phyloP scores from a whole-genome alignment of 2,888 invertebrate genomes.

The Euphydryas editha region DNA sequence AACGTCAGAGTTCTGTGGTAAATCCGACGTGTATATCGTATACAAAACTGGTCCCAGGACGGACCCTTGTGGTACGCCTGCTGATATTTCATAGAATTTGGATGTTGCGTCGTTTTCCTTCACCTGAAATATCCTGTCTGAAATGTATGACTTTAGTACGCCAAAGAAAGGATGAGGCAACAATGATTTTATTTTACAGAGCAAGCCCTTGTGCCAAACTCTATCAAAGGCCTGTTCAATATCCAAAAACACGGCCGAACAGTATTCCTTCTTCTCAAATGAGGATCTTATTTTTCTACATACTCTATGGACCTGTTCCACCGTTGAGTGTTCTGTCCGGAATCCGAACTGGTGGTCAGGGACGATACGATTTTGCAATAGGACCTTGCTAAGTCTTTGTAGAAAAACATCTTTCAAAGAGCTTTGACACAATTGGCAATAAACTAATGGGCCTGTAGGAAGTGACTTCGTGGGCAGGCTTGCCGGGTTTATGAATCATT shows the following conservation, averaged over 20 bases:
- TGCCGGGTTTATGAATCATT: conserved; percentile 44
- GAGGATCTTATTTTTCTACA: conserved; percentile 8
- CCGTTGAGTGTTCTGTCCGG: conserved; percentile 12
- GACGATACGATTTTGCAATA: not conserved
- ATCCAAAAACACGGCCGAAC: not conserved
- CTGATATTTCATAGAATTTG: too few species aligned
- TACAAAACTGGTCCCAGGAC: too few species aligned
- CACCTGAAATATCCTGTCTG: too few species aligned
- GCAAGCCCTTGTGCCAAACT: too few species aligned
- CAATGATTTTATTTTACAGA: too few species aligned
- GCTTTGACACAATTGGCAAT: not conserved
- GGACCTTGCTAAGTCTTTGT: not conserved
- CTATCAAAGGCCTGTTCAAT: too few species aligned
- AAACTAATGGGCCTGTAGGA: conserved; percentile 45
- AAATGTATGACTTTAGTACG: too few species aligned
- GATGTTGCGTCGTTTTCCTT: too few species aligned
- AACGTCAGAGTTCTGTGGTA: conserved; percentile 8
- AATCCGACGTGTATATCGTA: too few species aligned
- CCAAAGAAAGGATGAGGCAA: too few species aligned
- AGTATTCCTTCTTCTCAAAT: conserved; percentile 17
- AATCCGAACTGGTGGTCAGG: conserved; percentile 27
- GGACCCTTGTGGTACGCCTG: too few species aligned
- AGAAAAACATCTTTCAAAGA: conserved; percentile 3
- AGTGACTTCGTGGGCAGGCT: conserved; percentile 33
- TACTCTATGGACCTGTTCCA: conserved; percentile 19